phyloP scores from a whole-genome alignment of 2,888 invertebrate species.

The Panorpa germanica region DNA sequence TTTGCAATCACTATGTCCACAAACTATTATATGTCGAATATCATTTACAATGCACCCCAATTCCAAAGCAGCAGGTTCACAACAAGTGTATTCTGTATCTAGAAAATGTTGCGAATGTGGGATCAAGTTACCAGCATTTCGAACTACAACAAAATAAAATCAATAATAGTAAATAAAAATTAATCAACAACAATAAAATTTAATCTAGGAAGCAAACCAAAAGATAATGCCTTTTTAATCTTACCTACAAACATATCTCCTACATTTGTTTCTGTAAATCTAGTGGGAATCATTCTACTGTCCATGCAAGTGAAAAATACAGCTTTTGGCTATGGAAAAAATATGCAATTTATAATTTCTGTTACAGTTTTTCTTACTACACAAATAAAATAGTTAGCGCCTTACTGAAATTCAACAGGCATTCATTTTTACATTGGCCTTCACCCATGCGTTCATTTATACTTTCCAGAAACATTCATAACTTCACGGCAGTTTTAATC shows the following conservation, averaged over 20 bases:
- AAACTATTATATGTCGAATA: slow-evolving; percentile 83
- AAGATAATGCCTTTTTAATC: slow-evolving; percentile 15
- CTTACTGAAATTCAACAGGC: too few relatives aligned
- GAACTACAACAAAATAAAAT: slow-evolving; percentile 36
- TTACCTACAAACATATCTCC: slow-evolving; percentile 95
- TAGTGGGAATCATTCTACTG: slow-evolving; percentile 89
- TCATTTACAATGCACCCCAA: slow-evolving; percentile 83
- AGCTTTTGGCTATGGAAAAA: slow-evolving; percentile 71
- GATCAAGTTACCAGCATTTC: slow-evolving; percentile 92
- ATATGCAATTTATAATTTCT: not conserved
- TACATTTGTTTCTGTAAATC: slow-evolving; percentile 86
- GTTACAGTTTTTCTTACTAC: too few relatives aligned
- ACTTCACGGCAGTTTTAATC: not conserved
- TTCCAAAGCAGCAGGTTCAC: slow-evolving; percentile 91
- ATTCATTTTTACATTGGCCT: too few relatives aligned
- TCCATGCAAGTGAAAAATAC: slow-evolving; percentile 98
- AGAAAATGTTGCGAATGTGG: slow-evolving; percentile 79
- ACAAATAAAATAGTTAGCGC: too few relatives aligned
- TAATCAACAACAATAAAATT: slow-evolving; percentile 6
- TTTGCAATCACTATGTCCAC: slow-evolving; percentile 97
- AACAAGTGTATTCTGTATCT: slow-evolving; percentile 74
- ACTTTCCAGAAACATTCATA: too few relatives aligned
- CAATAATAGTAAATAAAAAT: slow-evolving; percentile 7
- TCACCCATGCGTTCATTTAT: too few relatives aligned
- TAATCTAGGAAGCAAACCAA: not conserved